phyloP scores from a whole-genome alignment of 2,797 vertebrate species.

The Amazona finschi region DNA sequence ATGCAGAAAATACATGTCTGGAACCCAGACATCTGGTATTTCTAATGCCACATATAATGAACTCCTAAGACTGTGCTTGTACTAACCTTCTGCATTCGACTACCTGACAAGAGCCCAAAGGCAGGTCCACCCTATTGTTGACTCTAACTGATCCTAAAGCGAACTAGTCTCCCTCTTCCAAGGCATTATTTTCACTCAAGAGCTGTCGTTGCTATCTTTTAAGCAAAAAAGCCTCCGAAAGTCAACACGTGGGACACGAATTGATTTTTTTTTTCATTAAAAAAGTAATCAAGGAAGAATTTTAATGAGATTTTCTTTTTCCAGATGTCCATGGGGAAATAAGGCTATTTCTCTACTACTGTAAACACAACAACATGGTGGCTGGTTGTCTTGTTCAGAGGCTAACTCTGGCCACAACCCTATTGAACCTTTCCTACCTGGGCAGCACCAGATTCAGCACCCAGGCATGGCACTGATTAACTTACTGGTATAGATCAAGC shows the following conservation, averaged over 20 bases:
- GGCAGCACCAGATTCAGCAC: background rate
- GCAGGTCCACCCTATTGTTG: background rate
- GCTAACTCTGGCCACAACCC: background rate
- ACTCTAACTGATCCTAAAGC: background rate
- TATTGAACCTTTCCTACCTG: background rate
- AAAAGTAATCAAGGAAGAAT: conserved; percentile 25
- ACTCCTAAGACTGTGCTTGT: conserved; percentile 7
- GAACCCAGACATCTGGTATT: background rate
- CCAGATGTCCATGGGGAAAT: background rate
- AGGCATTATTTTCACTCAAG: background rate
- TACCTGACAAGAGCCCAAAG: background rate
- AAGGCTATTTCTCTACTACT: conserved; percentile 6
- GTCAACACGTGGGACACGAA: background rate
- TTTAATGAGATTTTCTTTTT: background rate
- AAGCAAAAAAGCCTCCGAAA: background rate
- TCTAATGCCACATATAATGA: background rate
- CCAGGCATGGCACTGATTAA: background rate
- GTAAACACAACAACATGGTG: background rate
- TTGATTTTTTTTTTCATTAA: background rate
- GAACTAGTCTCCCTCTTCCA: background rate
- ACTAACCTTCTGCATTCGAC: background rate
- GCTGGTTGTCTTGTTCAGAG: background rate
- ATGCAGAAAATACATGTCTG: conserved; percentile 13
- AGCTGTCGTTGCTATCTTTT: background rate
- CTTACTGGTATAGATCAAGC: background rate